Base-by-base conservation (phyloP, 1,140 invertebrate genomes). In the Stegodyphus mimosarum region DNA sequence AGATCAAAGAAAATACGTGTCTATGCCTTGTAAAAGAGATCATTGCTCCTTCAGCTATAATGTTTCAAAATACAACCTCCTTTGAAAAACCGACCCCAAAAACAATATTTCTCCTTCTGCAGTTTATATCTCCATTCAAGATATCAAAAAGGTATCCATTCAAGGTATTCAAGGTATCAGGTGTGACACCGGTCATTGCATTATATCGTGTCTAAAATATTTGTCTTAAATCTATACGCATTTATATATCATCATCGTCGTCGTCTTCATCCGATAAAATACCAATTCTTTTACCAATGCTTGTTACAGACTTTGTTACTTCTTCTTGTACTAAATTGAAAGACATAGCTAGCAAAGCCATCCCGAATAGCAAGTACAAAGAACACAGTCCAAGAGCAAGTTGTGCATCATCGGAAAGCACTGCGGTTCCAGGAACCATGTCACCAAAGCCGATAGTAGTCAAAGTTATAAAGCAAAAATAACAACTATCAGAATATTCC, bases 291-390 rank as follows among this genome's bases (percentile, higher is more conserved):
- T 92, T 92, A 1, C 93, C 94, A 87, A 95, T 90, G 71, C 93
- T 92, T 89, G 92, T 93, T 90, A 94, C 95, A 88, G 94, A 94
- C 84, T 93, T 91, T 50, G 95, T 93, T 1, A 98, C 94, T 90
- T 98, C 95, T 87, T 97, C 96, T 90, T 98, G 96, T 81, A 98
- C 94, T 53, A 98, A 92, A 90, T 95, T 96, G 89, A 97, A 98
- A 76, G 96, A 95, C 96, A 97, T 98, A 1, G 96, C 96, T 87
- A 98, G 93, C 49, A 98, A 91, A 13, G 97, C 95, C 66, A 98
- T 92, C 49, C 97, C 97, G 86, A 98, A 92, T 63, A 98, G 92
- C 63, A 98, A 90, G 90, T 97, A 98, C 2, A 96, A 91, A 89
- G 95, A 96, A 90, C 95, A 96, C 6, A 94, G 93, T 51, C 96